phyloP scores from a whole-genome alignment of 2,888 invertebrate species.

The Cactoblastis cactorum region DNA sequence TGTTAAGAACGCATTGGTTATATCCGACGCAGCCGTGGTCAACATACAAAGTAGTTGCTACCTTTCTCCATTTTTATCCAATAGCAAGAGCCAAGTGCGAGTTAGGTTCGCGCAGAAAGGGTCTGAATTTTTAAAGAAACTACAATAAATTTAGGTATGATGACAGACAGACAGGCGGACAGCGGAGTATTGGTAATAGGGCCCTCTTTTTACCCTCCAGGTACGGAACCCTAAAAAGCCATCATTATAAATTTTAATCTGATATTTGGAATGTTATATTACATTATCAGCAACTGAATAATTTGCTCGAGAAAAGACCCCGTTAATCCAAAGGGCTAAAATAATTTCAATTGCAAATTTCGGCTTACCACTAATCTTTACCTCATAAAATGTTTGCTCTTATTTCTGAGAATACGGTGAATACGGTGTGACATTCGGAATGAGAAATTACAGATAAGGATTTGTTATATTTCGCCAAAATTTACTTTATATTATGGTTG shows the following conservation, averaged over 20 bases:
- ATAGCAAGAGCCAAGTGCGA: no score
- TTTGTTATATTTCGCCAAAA: neutral
- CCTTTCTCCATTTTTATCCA: neutral
- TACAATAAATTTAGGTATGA: no score
- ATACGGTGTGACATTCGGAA: neutral
- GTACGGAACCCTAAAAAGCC: no score
- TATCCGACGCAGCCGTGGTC: constrained; percentile 7
- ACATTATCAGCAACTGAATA: neutral
- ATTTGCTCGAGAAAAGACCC: constrained; percentile 7
- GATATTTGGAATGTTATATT: neutral
- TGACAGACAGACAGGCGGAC: no score
- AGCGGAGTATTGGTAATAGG: no score
- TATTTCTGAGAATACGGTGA: neutral
- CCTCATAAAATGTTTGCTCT: constrained; percentile 9
- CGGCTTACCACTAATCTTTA: constrained; percentile 9
- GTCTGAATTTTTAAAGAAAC: no score
- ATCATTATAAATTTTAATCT: no score
- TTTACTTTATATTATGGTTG: neutral
- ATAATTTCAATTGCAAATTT: constrained; percentile 13
- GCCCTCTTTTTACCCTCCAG: no score
- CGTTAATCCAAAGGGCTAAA: constrained; percentile 6
- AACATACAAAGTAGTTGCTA: neutral
- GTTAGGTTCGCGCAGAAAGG: no score
- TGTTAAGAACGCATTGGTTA: constrained; percentile 8
- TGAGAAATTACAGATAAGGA: no score